Evolutionary conservation across 2,113 vertebrate genomes (phyloP), one percentile per base, ranked within the genome.

Genomic region (Reinhardtius hippoglossoides): DNA sequence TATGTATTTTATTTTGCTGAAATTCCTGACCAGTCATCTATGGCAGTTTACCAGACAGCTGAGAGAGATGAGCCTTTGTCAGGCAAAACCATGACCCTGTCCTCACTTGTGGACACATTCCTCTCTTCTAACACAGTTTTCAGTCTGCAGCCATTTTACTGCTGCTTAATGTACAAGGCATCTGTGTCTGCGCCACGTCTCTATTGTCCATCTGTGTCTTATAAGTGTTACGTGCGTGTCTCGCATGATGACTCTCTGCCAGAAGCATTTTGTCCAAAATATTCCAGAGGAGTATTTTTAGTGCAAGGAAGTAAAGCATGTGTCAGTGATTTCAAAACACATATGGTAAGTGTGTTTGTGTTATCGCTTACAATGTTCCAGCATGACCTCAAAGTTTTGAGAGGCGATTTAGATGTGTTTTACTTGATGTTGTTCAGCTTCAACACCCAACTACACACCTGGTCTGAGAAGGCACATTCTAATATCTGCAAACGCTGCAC

Each of bases 231-330:
- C 46, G 31, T 57, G 54, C 16, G 27, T 63, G 67, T 65, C 9
- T 63, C 0, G 27, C 20, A 26, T 35, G 44, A 60, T 35, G 35
- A 69, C 20, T 1, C 21, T 58, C 31, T 24, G 31, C 72, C 55
- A 27, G 54, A 37, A 44, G 58, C 1, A 24, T 40, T 48, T 42
- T 60, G 50, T 69, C 70, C 63, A 60, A 74, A 84, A 87, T 84
- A 90, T 89, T 92, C 87, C 86, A 58, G 10, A 52, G 35, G 21
- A 57, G 44, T 90, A 88, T 90, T 89, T 89, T 85, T 87, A 80
- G 88, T 4, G 24, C 58, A 2, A 78, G 61, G 59, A 87, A 88
- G 62, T 60, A 26, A 71, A 72, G 31, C 76, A 84, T 82, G 35
- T 80, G 87, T 79, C 60, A 66, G 2, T 63, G 48, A 83, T 69